Evolutionary conservation across 2,888 invertebrate species (phyloP).

Genomic region (Leptinotarsa tumamoca): DNA sequence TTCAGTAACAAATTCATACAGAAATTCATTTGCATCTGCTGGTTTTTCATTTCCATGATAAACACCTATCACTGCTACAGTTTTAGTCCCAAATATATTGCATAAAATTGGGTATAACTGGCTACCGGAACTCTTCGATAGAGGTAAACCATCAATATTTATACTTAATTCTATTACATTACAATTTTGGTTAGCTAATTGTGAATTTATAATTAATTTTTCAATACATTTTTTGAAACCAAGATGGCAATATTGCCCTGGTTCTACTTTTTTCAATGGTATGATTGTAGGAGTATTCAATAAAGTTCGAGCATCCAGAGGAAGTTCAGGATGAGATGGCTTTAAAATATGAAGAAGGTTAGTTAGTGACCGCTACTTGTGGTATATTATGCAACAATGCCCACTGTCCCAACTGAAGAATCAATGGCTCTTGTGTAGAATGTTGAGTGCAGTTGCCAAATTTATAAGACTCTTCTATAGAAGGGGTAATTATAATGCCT

Average conservation of each 20-base stretch:
- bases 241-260: slow-evolving; percentile 23
- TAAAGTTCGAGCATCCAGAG: slow-evolving; percentile 21
- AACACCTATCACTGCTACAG: slow-evolving; percentile 33
- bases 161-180: background rate
- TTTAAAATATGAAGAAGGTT: slow-evolving; percentile 17
- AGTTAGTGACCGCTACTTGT: slow-evolving; percentile 4
- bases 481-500: background rate
- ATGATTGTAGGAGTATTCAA: slow-evolving; percentile 17
- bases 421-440: background rate
- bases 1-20: slow-evolving; percentile 43
- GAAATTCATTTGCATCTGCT: slow-evolving; percentile 33
- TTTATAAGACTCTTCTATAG: background rate
- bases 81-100: slow-evolving; percentile 23
- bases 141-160: slow-evolving; percentile 23
- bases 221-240: slow-evolving; percentile 24
- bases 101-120: slow-evolving; percentile 30
- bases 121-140: slow-evolving; percentile 31
- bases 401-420: slow-evolving; percentile 7
- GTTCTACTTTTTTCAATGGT: slow-evolving; percentile 18
- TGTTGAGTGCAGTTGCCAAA: background rate
- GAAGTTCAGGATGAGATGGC: slow-evolving; percentile 22
- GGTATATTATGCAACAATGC: slow-evolving; percentile 19
- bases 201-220: slow-evolving; percentile 22
- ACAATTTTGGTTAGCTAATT: background rate
- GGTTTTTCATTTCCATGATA: slow-evolving; percentile 41